Base-by-base conservation (phyloP, 2,888 invertebrate genomes). In the Dorcus hopei region DNA sequence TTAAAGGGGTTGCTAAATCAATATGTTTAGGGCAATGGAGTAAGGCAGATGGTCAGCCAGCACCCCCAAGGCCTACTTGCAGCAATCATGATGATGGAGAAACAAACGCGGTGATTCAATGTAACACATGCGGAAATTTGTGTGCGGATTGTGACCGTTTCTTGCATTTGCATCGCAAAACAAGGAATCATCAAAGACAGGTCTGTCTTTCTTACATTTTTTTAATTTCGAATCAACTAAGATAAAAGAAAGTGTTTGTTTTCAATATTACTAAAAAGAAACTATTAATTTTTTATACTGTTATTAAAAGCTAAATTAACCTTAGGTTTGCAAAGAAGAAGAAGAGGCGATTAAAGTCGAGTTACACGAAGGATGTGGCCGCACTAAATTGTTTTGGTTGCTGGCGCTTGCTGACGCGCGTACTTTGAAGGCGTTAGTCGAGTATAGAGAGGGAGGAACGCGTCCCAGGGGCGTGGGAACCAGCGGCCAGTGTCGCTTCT, bases 121-220 rank as follows among this genome's bases (percentile, higher is more conserved):
- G 98, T 77, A 89, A 87, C 67, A 83, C 85, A 6, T 99, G 98
- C 74, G 95, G 95, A 16, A 90, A 95, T 62, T 83, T 98, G 38
- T 99, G 98, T 77, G 90, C 91, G 0, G 98, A 98, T 75, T 99
- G 98, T 77, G 97, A 98, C 79, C 85, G 96, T 54, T 94, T 95
- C 75, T 81, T 99, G 59, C 98, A 99, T 80, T 85, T 98, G 54
- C 95, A 94, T 74, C 84, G 95, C 51, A 87, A 89, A 70, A 93
- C 94, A 1, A 84, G 94, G 57, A 84, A 85, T 61, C 97, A 97
- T 77, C 88, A 90, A 64, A 80, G 96, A 77, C 92, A 93, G 83
- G 87, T 33, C 6, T 1, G 6, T 45, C 1, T 41, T 41, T 41
- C 41, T 26, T 5, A 3, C 26, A 26, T 33, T 33, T 33, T n/a